These are phyloP conservation scores for Lithobates pipiens DNA, from an alignment of 2,797 vertebrate species.

Conservation along the genomic window DNA sequence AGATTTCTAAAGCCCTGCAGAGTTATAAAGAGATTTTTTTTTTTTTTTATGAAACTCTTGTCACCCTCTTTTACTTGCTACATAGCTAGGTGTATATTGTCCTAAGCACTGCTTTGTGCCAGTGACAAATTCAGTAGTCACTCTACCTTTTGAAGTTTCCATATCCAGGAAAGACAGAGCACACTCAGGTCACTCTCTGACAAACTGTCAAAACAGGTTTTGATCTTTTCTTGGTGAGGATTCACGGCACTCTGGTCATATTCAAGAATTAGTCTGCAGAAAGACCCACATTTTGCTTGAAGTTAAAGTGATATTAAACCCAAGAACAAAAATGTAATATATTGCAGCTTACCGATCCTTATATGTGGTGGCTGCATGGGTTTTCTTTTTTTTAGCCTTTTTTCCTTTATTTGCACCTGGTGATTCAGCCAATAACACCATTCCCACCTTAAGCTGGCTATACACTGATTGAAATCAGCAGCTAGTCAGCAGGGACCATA, in stretches of 20 bases:
- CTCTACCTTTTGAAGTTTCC: not conserved
- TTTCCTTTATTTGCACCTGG: too few species aligned
- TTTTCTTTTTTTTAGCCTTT: too few species aligned
- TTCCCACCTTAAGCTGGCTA: too few species aligned
- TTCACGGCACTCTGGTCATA: not conserved
- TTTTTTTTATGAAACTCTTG: not conserved
- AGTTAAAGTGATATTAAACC: too few species aligned
- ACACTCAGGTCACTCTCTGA: not conserved
- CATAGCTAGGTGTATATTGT: not conserved
- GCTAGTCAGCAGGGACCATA: too few species aligned
- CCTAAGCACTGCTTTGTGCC: not conserved
- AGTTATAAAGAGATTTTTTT: not conserved
- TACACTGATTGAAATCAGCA: too few species aligned
- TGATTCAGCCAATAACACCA: too few species aligned
- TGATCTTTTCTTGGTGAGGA: not conserved
- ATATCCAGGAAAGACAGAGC: not conserved
- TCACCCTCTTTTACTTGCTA: not conserved
- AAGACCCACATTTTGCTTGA: not conserved
- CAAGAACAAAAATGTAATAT: too few species aligned
- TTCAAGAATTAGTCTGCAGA: not conserved
- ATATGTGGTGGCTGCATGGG: too few species aligned
- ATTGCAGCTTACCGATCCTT: too few species aligned
- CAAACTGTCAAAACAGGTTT: not conserved
- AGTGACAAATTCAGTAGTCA: not conserved
- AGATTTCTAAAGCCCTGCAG: conserved; percentile 8